phyloP scores from a whole-genome alignment of 1,140 invertebrate species.

The Tetramorium simillimum region DNA sequence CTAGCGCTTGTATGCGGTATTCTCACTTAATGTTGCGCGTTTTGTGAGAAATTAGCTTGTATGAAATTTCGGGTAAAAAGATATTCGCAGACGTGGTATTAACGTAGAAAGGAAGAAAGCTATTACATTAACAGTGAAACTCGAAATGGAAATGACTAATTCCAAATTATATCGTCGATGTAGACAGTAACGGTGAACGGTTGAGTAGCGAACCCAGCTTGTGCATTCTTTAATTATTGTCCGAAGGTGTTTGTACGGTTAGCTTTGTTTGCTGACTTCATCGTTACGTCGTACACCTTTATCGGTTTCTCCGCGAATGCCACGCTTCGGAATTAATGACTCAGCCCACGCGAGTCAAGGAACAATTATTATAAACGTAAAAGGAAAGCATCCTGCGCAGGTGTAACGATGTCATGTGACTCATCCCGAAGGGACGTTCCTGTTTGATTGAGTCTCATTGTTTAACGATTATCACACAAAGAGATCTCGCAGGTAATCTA shows the following conservation, averaged over 20 bases:
- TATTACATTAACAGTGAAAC: background rate
- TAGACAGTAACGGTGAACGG: background rate
- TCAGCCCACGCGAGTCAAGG: slow-evolving; percentile 62
- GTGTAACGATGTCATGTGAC: slow-evolving; percentile 64
- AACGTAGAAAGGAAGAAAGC: background rate
- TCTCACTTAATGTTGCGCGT: background rate
- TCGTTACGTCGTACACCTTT: slow-evolving; percentile 26
- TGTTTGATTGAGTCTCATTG: slow-evolving; percentile 57
- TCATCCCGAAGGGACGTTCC: slow-evolving; percentile 42
- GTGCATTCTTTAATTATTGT: slow-evolving; percentile 44
- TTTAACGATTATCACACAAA: slow-evolving; percentile 47
- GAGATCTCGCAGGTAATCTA: background rate
- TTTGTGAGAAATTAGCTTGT: background rate
- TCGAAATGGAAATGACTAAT: slow-evolving; percentile 1
- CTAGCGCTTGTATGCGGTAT: too few relatives aligned
- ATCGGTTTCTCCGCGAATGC: slow-evolving; percentile 42
- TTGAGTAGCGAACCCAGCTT: background rate
- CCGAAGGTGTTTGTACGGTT: slow-evolving; percentile 24
- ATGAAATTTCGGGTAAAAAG: background rate
- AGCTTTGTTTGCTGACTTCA: slow-evolving; percentile 55
- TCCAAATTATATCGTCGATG: slow-evolving; percentile 13
- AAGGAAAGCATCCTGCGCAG: slow-evolving; percentile 69
- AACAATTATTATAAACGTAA: slow-evolving; percentile 72
- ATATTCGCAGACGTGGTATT: background rate
- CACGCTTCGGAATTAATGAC: slow-evolving; percentile 67